Evolutionary conservation across 2,113 vertebrate genomes (phyloP), one percentile per base, ranked within the genome.

Genomic region (Orcinus orca): DNA sequence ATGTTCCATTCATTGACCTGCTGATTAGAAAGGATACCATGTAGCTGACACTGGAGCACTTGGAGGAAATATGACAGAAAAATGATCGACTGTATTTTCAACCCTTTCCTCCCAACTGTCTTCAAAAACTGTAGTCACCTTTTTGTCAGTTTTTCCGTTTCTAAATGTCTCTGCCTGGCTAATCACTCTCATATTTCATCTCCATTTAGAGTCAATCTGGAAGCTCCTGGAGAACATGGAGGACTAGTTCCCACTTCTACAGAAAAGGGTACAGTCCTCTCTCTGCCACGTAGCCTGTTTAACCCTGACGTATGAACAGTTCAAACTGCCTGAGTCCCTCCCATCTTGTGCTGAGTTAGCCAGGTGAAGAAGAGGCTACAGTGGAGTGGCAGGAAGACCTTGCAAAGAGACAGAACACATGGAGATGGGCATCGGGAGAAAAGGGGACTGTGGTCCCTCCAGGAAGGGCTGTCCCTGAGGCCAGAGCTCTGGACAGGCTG

Each of bases 201-300:
- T 84, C 38, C 23, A 44, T n/a, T 44, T 13, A 20, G 13, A 18
- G 65, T 33, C 31, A 25, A 11, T 7, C 23, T 23, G 55, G 29
- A 86, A 60, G 76, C 67, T 58, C 65, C 70, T 0, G 4, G 23
- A 62, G 23, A 41, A 38, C 17, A 60, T 50, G 17, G 14, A 18
- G 41, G 67, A 36, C 17, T 1, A 29, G 60, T 0, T 2, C 74
- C 38, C 33, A 15, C 26, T 44, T 31, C 20, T 10, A 29, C 31
- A 47, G 12, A 15, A 33, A 77, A 83, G 33, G 53, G 21, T 0
- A 29, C 44, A 18, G 55, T 11, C 18, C 5, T 14, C n/a, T 25
- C 47, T 41, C 63, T 33, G 55, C n/a, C 2, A 0, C 0, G 21
- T 7, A n/a, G 26, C 18, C 50, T 5, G 14, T 7, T 25, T 2